Conservation (phyloP, 2,888 invertebrate genomes). For the Diaphora mendica region DNA sequence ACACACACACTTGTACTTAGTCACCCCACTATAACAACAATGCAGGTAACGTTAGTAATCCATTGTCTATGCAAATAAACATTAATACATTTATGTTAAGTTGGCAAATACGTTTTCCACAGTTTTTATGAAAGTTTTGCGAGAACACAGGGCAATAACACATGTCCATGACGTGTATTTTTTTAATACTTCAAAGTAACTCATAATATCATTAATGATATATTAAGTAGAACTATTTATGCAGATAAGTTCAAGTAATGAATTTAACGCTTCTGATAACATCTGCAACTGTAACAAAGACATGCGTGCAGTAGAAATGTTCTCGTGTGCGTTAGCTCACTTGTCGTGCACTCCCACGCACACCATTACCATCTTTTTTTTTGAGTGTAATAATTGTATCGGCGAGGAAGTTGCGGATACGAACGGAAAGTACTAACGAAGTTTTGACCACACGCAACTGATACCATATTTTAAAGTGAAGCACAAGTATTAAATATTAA, state of each 20-base stretch:
- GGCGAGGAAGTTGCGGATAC: constrained; percentile 79
- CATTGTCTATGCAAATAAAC: constrained; percentile 79
- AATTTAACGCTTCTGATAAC: constrained; percentile 63
- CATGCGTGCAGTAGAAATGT: constrained; percentile 62
- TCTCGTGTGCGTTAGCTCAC: constrained; percentile 48
- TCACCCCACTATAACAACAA: constrained; percentile 29
- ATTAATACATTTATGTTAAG: constrained; percentile 68
- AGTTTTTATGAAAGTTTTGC: constrained; percentile 60
- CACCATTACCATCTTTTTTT: constrained; percentile 56
- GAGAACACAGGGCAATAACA: constrained; percentile 48
- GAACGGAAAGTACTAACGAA: constrained; percentile 68
- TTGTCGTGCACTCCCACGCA: constrained; percentile 71
- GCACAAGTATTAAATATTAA: constrained; percentile 41
- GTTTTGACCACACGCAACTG: constrained; percentile 66
- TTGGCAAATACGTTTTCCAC: constrained; percentile 65
- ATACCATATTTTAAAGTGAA: constrained; percentile 51
- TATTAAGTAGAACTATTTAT: constrained; percentile 53
- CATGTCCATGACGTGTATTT: constrained; percentile 44
- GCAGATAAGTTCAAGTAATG: constrained; percentile 56
- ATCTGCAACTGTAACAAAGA: constrained; percentile 67
- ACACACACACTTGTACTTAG: constrained; percentile 25
- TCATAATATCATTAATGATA: constrained; percentile 52
- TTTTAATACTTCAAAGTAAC: constrained; percentile 39
- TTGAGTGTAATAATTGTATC: constrained; percentile 70
- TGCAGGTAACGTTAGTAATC: constrained; percentile 66